phyloP scores from a whole-genome alignment of 2,113 vertebrate genomes.

The Aramus guarauna region DNA sequence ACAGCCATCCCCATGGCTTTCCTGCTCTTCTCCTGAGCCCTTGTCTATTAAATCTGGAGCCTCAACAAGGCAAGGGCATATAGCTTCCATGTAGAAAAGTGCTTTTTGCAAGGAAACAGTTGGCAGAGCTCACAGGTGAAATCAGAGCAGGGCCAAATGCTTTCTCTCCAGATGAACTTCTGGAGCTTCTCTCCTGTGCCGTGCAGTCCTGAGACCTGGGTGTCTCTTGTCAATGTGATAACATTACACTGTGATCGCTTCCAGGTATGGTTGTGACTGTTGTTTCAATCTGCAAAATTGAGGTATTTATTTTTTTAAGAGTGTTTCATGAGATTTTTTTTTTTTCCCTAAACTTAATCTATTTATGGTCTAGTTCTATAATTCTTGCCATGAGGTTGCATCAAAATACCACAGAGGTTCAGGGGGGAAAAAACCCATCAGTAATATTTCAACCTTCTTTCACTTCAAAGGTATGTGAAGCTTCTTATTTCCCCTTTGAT shows the following conservation, averaged over 20 bases:
- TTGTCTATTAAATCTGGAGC: accelerated
- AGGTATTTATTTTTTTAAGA: neutral
- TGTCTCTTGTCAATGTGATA: no score
- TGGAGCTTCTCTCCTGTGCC: neutral
- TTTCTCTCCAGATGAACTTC: neutral
- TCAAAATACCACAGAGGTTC: neutral
- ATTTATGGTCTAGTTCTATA: neutral
- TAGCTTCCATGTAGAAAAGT: neutral
- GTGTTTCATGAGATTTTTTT: neutral
- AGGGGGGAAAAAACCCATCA: neutral
- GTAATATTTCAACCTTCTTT: neutral
- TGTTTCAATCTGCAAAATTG: neutral
- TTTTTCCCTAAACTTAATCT: neutral
- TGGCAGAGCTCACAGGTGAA: neutral
- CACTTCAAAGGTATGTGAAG: neutral
- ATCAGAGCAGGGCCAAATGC: neutral
- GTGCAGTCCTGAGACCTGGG: accelerated
- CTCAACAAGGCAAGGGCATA: accelerated
- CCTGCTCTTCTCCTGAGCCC: neutral
- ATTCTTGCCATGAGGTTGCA: accelerated
- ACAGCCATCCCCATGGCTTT: accelerated
- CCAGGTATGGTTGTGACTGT: accelerated
- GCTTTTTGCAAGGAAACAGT: neutral
- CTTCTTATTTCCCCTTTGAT: neutral
- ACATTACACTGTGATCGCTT: accelerated